These are phyloP conservation scores for Carpatolechia fugitivella DNA, from an alignment of 2,888 invertebrate genomes.

Conservation along the genomic window DNA sequence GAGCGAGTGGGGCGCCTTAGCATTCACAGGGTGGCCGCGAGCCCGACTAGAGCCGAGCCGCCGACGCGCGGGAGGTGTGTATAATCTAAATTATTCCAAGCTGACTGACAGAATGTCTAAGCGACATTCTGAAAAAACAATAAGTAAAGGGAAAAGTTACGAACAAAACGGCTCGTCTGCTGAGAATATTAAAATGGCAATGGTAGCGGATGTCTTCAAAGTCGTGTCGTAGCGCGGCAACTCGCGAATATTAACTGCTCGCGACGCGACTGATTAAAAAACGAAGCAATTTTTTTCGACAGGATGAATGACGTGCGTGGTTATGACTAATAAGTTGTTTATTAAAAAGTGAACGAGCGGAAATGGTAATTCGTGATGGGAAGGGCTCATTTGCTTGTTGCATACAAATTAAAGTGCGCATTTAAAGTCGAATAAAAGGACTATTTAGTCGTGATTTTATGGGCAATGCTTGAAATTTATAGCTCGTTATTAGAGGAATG, in stretches of 20 bases:
- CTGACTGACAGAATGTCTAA: slow-evolving; percentile 71
- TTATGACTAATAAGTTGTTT: slow-evolving; percentile 60
- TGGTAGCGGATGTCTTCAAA: slow-evolving; percentile 40
- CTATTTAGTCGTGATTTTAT: slow-evolving; percentile 54
- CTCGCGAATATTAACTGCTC: slow-evolving; percentile 61
- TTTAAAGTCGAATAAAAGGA: slow-evolving; percentile 63
- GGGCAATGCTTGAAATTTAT: slow-evolving; percentile 50
- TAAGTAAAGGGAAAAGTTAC: slow-evolving; percentile 58
- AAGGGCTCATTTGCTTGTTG: slow-evolving; percentile 52
- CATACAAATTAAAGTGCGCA: slow-evolving; percentile 61
- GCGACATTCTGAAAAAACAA: slow-evolving; percentile 49
- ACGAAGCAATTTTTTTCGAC: slow-evolving; percentile 64
- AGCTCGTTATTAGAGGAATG: slow-evolving; percentile 44
- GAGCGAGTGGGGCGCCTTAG: slow-evolving; percentile 53
- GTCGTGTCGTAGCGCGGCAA: slow-evolving; percentile 49
- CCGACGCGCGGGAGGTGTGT: slow-evolving; percentile 64
- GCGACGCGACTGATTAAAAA: slow-evolving; percentile 62
- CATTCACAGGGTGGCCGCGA: slow-evolving; percentile 55
- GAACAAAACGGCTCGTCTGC: slow-evolving; percentile 55
- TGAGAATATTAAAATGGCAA: slow-evolving; percentile 64
- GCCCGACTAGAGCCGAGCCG: background rate
- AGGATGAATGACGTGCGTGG: slow-evolving; percentile 69
- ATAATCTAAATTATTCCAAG: slow-evolving; percentile 73
- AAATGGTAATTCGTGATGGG: slow-evolving; percentile 72
- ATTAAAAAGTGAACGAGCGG: slow-evolving; percentile 67